Base-by-base conservation (phyloP, 2,113 vertebrate species). In the Epinephelus moara region DNA sequence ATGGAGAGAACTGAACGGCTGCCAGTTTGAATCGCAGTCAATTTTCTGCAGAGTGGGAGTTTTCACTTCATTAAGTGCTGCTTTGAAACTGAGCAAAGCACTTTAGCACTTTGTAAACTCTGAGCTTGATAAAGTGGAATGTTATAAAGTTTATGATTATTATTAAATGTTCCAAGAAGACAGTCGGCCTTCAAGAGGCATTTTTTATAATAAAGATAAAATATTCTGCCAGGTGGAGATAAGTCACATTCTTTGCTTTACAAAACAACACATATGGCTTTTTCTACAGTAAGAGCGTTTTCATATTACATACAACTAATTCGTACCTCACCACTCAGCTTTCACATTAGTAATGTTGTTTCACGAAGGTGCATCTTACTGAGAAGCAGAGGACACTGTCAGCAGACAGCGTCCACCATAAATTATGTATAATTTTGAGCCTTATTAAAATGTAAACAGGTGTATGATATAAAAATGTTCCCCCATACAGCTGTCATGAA, bases 51-150 rank as follows among this genome's bases (percentile, higher is more conserved):
- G 56, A 11, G 53, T 45, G 60, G 67, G 78, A 68, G 55, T 62
- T 45, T 63, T 82, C 62, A 69, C 64, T 66, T 83, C 37, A 76
- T 87, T 67, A 76, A 76, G 72, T 50, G 67, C 72, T 68, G 76
- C 76, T 72, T 64, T 71, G 23, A 23, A 40, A 75, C 19, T 61
- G 55, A 71, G 71, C 21, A 61, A 59, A 79, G 59, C 59, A 9
- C n/a, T 66, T 78, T 17, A n/a, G 33, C 80, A 67, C 85, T 76
- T 55, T 62, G 55, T 81, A 68, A 85, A 73, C 23, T 76, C 23
- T 21, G 17, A 37, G 45, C 45, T 45, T 45, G 45, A 60, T 81
- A n/a, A 53, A 61, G 47, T 37, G 50, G 18, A 42, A 1, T 14
- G 27, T 37, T 59, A 45, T 42, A 59, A 72, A 78, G 42, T 72